Base-by-base conservation (phyloP, 2,797 vertebrate genomes). In the Periparus ater region DNA sequence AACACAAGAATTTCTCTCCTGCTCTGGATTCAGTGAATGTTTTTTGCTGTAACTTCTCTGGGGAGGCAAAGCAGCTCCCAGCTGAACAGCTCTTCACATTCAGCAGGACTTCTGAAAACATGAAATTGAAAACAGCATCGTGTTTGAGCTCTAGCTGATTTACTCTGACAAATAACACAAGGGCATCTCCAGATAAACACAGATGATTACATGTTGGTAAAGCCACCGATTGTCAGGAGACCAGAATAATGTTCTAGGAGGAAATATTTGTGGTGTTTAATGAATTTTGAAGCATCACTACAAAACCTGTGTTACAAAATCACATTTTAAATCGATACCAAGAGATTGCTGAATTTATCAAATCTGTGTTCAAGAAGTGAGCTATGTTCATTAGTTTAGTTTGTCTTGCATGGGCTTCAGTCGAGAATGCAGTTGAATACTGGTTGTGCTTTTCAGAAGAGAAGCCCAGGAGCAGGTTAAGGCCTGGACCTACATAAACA, bases 91-190 rank as follows among this genome's bases (percentile, higher is more conserved):
- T 93, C 78, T 89, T 88, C 53, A 34, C 29, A 38, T 76, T 77
- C 40, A 73, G 67, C 58, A 44, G 62, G 72, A 55, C 67, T 88
- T 88, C 74, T 71, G 38, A 76, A 91, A 94, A 82, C 51, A 54
- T 5, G 25, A 61, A 55, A 85, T 60, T 60, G 65, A 67, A 91
- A 91, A 8, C 38, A 72, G 54, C 26, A 3, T 25, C 10, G 14
- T 85, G 48, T 72, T 88, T 78, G 91, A 88, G 71, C 22, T 89
- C 29, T 11, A 63, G 81, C 5, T 26, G 34, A 55, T 92, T 65
- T 88, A 89, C 96, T 85, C 76, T 91, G 62, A 55, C 82, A 95
- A 85, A 68, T 68, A 80, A 54, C 81, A 83, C 72, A 88, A 92
- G 57, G 62, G 21, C 61, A 85, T 70, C 92, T 89, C 60, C 71